Evolutionary conservation across 2,888 invertebrate genomes (phyloP), one percentile per base, ranked within the genome.

Genomic region (Julus scandinavius): DNA sequence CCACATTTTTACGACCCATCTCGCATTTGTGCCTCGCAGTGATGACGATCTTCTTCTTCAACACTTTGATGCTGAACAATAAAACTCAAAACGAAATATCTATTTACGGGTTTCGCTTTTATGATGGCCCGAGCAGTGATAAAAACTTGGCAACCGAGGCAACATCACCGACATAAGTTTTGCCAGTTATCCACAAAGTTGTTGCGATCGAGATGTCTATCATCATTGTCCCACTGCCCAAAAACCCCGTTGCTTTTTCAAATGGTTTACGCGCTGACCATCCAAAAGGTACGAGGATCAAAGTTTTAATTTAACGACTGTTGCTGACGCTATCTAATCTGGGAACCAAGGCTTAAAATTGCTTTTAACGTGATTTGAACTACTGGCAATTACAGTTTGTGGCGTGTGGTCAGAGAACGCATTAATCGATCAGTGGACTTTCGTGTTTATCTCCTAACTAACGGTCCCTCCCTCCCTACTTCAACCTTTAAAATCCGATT

Each of bases 41-140:
- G 80, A 80, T 80, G 80, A 80, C 80, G 80, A 80, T 80, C 80
- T 80, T 80, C 80, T 80, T 80, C 80, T 80, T 80, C 80, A 80
- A 80, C 80, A 80, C 80, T 80, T 80, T 80, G 80, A 38, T 80
- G 80, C 80, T 80, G 38, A 80, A 80, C 80, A 40, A 80, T 80
- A 80, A 80, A 80, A 80, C 80, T 80, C 80, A 80, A 80, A 80
- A 80, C 80, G 80, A 80, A 80, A 80, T 80, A 80, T 80, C 80
- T 80, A 80, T 80, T 80, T 80, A 80, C 80, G 80, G 80, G 80
- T 80, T 80, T 80, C 80, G 80, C 80, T 80, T 80, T 80, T 40
- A 80, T 80, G 80, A 80, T 80, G 80, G 80, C 38, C 80, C 80
- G 15, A 13, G 80, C 38, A 38, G 80, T 40, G 80, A 80, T 80